These are phyloP conservation scores for Pteruthius melanotis DNA, from an alignment of 2,113 vertebrate genomes.

Conservation along the genomic window DNA sequence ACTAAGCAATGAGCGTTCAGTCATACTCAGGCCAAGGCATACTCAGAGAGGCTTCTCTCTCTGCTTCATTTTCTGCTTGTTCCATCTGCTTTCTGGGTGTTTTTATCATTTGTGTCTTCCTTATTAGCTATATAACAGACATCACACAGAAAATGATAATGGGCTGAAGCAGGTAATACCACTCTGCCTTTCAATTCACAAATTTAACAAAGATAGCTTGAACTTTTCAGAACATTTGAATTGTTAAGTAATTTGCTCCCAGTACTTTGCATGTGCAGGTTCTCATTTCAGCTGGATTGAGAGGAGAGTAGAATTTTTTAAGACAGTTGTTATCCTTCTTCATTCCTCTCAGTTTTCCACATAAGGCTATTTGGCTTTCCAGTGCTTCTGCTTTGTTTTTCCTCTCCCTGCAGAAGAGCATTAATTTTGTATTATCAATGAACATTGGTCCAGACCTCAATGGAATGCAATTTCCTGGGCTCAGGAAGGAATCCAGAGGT, in stretches of 20 bases:
- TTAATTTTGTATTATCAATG: not conserved
- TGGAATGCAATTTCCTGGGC: slow-evolving; percentile 13
- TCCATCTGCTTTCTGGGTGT: not conserved
- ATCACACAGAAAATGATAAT: not conserved
- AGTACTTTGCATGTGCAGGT: not conserved
- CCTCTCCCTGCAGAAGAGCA: not conserved
- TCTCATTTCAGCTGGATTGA: not conserved
- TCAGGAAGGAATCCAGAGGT: not conserved
- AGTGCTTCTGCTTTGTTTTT: not conserved
- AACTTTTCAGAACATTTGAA: not conserved
- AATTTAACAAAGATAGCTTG: not conserved
- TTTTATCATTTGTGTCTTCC: not conserved
- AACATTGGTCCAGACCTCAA: not conserved
- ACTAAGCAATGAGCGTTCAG: not conserved
- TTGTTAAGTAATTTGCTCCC: not conserved
- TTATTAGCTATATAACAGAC: not conserved
- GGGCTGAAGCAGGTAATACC: not conserved
- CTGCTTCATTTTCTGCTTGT: not conserved
- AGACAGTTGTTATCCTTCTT: not conserved
- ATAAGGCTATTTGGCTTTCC: not conserved
- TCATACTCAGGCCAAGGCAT: not conserved
- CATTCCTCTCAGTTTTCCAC: not conserved
- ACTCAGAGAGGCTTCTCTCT: not conserved
- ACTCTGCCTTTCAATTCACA: not conserved
- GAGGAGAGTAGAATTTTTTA: not conserved